A percentile compares a stretch with the other conserved stretches of the same genome.
phyloP scores from a whole-genome alignment of 2,797 vertebrate genomes.

The Rhinella marina region DNA sequence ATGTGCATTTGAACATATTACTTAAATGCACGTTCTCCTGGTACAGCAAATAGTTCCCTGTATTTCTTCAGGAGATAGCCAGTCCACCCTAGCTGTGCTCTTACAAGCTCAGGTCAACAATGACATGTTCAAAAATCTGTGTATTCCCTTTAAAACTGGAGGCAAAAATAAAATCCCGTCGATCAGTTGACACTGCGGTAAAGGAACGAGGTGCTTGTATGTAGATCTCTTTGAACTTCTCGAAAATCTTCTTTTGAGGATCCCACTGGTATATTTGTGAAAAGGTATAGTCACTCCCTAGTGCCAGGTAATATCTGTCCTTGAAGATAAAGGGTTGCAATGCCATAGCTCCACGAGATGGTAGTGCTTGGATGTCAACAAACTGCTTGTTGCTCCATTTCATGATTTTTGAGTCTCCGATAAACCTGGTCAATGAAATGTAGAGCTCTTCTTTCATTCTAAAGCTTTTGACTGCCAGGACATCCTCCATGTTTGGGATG shows the following conservation, averaged over 20 bases:
- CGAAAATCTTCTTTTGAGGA: slow-evolving; percentile 84
- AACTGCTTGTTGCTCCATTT: slow-evolving; percentile 93
- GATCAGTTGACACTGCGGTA: slow-evolving; percentile 92
- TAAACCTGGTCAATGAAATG: slow-evolving; percentile 92
- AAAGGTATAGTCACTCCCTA: slow-evolving; percentile 98
- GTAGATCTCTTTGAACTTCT: slow-evolving; percentile 95
- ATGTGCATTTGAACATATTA: slow-evolving; percentile 74
- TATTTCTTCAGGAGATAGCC: slow-evolving; percentile 6
- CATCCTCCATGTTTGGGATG: slow-evolving; percentile 97
- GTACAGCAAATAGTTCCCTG: background rate
- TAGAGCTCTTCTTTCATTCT: slow-evolving; percentile 88
- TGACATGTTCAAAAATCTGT: slow-evolving; percentile 94
- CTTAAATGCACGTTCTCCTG: background rate
- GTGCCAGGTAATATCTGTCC: slow-evolving; percentile 89
- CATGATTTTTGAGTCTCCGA: slow-evolving; percentile 95
- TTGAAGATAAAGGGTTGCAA: slow-evolving; percentile 94
- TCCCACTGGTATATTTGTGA: slow-evolving; percentile 97
- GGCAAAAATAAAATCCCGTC: slow-evolving; percentile 95
- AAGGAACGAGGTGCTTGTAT: slow-evolving; percentile 96
- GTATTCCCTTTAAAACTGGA: slow-evolving; percentile 98
- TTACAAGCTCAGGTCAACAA: slow-evolving; percentile 87
- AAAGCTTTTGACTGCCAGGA: slow-evolving; percentile 93
- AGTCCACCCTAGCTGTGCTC: background rate
- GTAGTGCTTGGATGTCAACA: slow-evolving; percentile 91
- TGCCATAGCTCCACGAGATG: slow-evolving; percentile 95